Conservation (phyloP, 1,140 invertebrate genomes). For the Anastrepha obliqua region DNA sequence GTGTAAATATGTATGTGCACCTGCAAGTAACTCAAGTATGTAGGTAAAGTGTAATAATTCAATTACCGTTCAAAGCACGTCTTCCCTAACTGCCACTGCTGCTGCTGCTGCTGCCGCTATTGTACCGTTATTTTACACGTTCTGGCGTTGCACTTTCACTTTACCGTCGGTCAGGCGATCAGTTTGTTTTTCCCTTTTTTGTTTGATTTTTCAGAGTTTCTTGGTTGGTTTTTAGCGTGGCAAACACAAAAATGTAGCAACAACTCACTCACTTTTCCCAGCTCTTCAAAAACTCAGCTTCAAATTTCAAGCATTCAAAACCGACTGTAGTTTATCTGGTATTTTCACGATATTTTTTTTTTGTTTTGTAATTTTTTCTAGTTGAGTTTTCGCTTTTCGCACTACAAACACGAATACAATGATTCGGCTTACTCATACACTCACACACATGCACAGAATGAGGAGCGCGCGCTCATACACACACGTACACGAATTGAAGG, state of each 20-base stretch:
- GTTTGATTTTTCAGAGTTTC: background rate
- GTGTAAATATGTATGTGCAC: background rate
- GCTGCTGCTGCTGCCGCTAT: background rate
- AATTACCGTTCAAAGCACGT: constrained; percentile 38
- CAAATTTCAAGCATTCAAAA: background rate
- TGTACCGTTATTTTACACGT: constrained; percentile 11
- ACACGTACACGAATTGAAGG: background rate
- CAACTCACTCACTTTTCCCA: background rate
- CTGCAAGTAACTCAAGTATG: background rate
- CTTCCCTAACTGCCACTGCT: background rate
- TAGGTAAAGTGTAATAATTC: constrained; percentile 25
- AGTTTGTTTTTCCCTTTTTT: background rate
- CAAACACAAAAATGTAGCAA: background rate
- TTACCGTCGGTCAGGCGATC: constrained; percentile 24
- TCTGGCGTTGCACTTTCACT: constrained; percentile 45
- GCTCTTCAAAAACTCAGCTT: background rate
- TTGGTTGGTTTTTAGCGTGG: background rate
- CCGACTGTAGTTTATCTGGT: background rate
- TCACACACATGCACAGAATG: background rate
- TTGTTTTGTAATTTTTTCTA: background rate
- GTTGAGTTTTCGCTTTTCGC: background rate
- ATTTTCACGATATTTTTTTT: background rate
- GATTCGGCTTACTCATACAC: constrained; percentile 3
- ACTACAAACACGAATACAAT: background rate
- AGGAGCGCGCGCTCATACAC: background rate